Evolutionary conservation across 2,113 vertebrate genomes (phyloP).

Genomic region (Glareola pratincola): DNA sequence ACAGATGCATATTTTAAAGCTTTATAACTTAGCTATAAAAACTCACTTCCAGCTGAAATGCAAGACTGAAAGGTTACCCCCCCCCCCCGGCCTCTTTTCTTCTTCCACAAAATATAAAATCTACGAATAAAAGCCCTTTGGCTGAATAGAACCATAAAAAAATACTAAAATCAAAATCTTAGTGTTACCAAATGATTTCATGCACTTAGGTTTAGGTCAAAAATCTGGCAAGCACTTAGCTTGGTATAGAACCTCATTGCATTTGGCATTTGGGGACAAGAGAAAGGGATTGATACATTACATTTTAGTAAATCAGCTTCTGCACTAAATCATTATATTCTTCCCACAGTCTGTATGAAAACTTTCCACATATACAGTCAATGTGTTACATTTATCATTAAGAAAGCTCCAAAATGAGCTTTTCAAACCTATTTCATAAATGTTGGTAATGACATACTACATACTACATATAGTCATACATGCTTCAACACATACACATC

Average conservation of each 20-base stretch:
- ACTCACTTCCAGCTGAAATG: conserved; percentile 2
- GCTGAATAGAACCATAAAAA: background rate
- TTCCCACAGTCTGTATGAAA: background rate
- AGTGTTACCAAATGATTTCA: background rate
- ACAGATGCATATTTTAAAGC: background rate
- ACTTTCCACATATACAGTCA: background rate
- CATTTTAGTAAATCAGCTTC: background rate
- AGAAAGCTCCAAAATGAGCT: background rate
- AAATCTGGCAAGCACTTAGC: background rate
- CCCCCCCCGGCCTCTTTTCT: background rate
- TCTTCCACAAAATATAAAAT: background rate
- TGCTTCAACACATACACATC: background rate
- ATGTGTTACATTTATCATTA: background rate
- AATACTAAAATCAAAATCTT: background rate
- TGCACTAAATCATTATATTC: background rate
- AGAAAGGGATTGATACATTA: background rate
- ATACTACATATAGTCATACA: background rate
- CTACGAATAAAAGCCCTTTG: background rate
- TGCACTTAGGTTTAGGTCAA: background rate
- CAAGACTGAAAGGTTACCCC: background rate
- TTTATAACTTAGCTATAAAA: background rate
- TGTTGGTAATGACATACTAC: background rate
- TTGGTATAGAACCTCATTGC: background rate
- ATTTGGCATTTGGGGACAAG: background rate
- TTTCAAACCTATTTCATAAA: background rate